phyloP scores from a whole-genome alignment of 2,113 vertebrate genomes.

The Leucosticte australis region DNA sequence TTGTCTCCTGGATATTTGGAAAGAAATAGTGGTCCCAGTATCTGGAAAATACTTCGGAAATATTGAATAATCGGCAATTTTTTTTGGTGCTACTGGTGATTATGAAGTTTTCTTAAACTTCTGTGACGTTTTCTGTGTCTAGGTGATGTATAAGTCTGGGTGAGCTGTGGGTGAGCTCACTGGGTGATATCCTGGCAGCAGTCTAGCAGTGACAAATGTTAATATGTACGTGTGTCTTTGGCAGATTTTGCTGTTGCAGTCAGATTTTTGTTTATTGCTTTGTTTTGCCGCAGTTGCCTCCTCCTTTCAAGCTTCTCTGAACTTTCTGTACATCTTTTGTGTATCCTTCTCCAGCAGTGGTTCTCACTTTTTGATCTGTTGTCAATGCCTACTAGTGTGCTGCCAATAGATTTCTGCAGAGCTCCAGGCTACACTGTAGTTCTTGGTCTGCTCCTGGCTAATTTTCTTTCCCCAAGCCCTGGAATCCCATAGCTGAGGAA shows the following conservation, averaged over 20 bases:
- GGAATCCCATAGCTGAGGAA: not conserved
- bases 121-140: not conserved
- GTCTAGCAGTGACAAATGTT: not conserved
- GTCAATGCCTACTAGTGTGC: not conserved
- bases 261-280: not conserved
- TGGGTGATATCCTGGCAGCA: not conserved
- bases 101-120: not conserved
- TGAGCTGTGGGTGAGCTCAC: not conserved
- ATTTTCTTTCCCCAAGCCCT: not conserved
- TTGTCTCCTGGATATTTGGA: not conserved
- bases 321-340: not conserved
- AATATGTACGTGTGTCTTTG: fast-evolving
- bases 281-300: not conserved
- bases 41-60: not conserved
- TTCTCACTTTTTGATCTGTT: not conserved
- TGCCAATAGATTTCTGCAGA: not conserved
- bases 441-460: not conserved
- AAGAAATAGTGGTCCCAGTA: not conserved
- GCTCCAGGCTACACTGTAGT: not conserved
- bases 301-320: not conserved
- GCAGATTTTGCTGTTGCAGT: not conserved
- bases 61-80: not conserved
- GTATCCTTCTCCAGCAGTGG: not conserved
- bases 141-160: not conserved
- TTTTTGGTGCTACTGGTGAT: not conserved